Base-by-base conservation (phyloP, 2,113 vertebrate genomes). In the Copsychus sechellarum region DNA sequence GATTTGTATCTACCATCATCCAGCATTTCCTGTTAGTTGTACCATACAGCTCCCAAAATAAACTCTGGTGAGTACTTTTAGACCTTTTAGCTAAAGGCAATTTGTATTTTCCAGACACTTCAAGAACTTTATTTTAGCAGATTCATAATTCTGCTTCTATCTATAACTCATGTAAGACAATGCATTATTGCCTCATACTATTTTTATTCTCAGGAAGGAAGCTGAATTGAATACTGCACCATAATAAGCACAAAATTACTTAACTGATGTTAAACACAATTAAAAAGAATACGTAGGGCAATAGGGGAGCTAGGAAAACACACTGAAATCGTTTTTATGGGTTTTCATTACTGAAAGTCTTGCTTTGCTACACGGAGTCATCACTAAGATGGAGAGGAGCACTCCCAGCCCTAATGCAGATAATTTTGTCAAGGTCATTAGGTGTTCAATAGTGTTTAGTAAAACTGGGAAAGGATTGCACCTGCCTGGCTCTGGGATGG, bases 371-470 rank as follows among this genome's bases (percentile, higher is more conserved):
- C 79, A 45, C 25, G 28, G 66, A 33, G 67, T 17, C 84, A 70
- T 93, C 72, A 47, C 84, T 7, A 67, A 92, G 25, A 92, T 71
- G 91, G 26, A 83, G 86, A 94, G 93, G 95, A 97, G 62, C 31
- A 2, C 78, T 94, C 70, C 28, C 80, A 72, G 38, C 64, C 92
- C 72, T 95, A 96, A 97, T 95, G 92, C 88, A 94, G 95, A 87
- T 80, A 80, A 96, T 97, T 96, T 61, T 94, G 69, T 96, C 94
- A 96, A 97, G 96, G 94, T 96, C 97, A 98, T 98, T 97, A 97
- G 91, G 90, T 97, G 90, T 95, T 97, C 94, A 97, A 93, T 81
- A 97, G 93, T 85, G 95, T 97, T 94, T 93, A 54, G 93, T 54
- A 96, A 92, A 98, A 67, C 67, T 60, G 62, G 86, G 54, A 84